Evolutionary conservation across 2,113 vertebrate species (phyloP), one percentile per base, ranked within the genome.

Genomic region (Hypocryptadius cinnamomeus): DNA sequence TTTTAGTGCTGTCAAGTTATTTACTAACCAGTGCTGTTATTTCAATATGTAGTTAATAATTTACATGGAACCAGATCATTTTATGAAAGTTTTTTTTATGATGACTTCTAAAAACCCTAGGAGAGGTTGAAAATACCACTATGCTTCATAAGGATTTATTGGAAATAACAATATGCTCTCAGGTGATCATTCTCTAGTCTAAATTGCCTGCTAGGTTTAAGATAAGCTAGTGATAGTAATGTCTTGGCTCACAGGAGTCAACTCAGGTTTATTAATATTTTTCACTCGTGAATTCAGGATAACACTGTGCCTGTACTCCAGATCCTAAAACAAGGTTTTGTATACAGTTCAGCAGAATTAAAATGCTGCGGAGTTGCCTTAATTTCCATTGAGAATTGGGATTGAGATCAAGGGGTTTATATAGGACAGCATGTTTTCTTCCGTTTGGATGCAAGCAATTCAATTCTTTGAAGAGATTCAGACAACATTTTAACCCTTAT

Each of bases 391-490:
- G 86, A 93, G 93, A 80, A 71, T 64, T 89, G 90, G 77, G 72
- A 89, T 92, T 19, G 69, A 65, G 87, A 90, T 70, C 92, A 94
- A 96, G 66, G 90, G 86, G n/a, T 95, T 95, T 96, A 84, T 95
- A 79, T 95, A 95, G 90, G 92, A 48, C 87, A 53, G 10, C 23
- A 2, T 65, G 40, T 88, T 94, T 92, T 83, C 64, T 87, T 78
- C 53, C 5, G 7, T 85, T 92, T 83, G 53, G 35, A 91, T 85
- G 59, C 17, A 80, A 61, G 27, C 42, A 93, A 35, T 17, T 91
- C n/a, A 84, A 17, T 90, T 90, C 65, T 69, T 86, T 60, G 64
- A 84, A 92, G 90, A 78, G 37, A 72, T 70, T 64, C 68, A 68
- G 44, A 13, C 45, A 89, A 25, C 50, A 13, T 86, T 92, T 94